phyloP scores from a whole-genome alignment of 1,140 invertebrate species.

The Liolophura sinensis region DNA sequence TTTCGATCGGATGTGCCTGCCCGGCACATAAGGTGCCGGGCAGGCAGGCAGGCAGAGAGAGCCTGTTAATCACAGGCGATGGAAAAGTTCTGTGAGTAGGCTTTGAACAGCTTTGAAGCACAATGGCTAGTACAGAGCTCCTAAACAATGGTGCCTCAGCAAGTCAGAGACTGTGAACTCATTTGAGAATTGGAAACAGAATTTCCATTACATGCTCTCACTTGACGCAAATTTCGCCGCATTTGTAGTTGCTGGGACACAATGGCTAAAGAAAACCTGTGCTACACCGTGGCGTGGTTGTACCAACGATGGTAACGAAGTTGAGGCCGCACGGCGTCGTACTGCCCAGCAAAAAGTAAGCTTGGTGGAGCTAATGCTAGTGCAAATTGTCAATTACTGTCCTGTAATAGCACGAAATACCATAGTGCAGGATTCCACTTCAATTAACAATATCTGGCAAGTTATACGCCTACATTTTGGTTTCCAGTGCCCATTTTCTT shows the following conservation, averaged over 20 bases:
- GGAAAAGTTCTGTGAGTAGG: too few relatives aligned
- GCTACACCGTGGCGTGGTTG: background rate
- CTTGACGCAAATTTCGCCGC: constrained; percentile 12
- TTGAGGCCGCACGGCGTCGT: constrained; percentile 1
- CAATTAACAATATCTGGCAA: constrained; percentile 19
- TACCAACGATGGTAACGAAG: background rate
- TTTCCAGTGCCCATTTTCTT: constrained; percentile 11
- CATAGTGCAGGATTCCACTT: constrained; percentile 27
- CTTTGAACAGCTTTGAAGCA: too few relatives aligned
- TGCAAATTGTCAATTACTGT: constrained; percentile 16
- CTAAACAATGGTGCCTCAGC: constrained; percentile 18
- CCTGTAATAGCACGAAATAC: constrained; percentile 20
- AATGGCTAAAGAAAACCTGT: constrained; percentile 1
- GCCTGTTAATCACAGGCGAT: too few relatives aligned
- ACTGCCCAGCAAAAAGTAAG: constrained; percentile 12
- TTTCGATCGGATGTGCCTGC: too few relatives aligned
- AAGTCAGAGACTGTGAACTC: constrained; percentile 14
- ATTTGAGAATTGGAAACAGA: constrained; percentile 19
- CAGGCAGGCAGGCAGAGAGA: too few relatives aligned
- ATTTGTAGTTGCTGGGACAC: background rate
- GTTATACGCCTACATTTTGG: constrained; percentile 10
- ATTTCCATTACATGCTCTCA: constrained; percentile 8
- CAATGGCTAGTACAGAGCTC: background rate
- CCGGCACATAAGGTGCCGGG: too few relatives aligned
- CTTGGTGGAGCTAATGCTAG: constrained; percentile 8